Percentiles rank a stretch among this genome's conserved stretches.
Evolutionary conservation across 2,888 invertebrate species (phyloP).

Genomic region (Tenthredo livida): DNA sequence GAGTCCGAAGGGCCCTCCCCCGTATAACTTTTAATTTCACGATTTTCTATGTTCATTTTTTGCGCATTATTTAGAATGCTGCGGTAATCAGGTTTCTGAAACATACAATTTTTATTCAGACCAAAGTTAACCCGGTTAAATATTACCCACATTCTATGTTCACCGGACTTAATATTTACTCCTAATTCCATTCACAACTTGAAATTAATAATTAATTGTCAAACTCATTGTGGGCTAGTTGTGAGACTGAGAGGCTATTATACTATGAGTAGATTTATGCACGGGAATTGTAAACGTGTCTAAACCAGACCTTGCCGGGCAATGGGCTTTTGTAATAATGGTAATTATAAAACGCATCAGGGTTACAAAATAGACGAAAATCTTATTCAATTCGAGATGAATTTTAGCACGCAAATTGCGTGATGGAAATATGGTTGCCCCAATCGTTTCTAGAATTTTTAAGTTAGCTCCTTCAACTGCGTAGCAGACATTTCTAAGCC

Average conservation of each 20-base stretch:
- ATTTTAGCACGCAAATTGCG: neutral
- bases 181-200: neutral
- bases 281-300: constrained; percentile 12
- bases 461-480: neutral
- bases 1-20: neutral
- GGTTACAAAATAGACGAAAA: neutral
- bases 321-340: neutral
- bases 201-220: constrained; percentile 30
- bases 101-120: neutral
- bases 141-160: neutral
- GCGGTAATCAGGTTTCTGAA: neutral
- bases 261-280: neutral
- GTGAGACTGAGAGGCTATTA: neutral
- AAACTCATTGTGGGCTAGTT: constrained; percentile 28
- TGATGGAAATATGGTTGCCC: neutral
- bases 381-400: neutral
- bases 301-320: neutral
- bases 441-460: constrained; percentile 12
- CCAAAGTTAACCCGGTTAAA: neutral
- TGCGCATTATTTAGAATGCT: too few species aligned
- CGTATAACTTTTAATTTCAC: neutral
- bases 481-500: neutral
- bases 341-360: neutral
- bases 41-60: neutral
- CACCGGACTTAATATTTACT: neutral